Evolutionary conservation across 2,888 invertebrate genomes (phyloP).

Genomic region (Entomobrya multifasciata): DNA sequence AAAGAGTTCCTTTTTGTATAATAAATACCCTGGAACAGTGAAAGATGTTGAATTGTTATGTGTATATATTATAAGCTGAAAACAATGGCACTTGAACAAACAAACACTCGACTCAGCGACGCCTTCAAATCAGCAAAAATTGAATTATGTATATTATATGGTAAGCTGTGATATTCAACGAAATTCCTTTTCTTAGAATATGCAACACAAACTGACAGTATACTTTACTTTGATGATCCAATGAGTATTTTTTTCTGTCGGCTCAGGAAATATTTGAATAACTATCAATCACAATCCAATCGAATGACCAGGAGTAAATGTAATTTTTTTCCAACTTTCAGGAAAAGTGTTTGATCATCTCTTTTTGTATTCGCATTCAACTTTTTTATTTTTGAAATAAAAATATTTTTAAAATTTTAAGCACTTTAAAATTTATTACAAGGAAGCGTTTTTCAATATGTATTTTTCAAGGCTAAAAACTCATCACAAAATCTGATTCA

Average conservation of each 20-base stretch:
- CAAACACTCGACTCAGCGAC: constrained; percentile 34
- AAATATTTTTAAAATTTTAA: too few relatives aligned
- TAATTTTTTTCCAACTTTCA: too few relatives aligned
- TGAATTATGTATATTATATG: neutral
- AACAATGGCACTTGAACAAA: constrained; percentile 56
- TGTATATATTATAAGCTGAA: neutral
- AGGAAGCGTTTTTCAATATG: too few relatives aligned
- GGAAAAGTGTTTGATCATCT: too few relatives aligned
- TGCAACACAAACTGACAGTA: neutral
- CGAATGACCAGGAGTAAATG: neutral
- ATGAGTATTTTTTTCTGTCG: neutral
- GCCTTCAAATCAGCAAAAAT: constrained; percentile 22
- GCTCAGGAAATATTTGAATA: too few relatives aligned
- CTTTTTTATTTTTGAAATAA: too few relatives aligned
- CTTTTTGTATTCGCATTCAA: too few relatives aligned
- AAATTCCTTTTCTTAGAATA: constrained; percentile 17
- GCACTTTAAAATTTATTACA: too few relatives aligned
- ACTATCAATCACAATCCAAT: too few relatives aligned
- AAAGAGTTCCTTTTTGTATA: neutral
- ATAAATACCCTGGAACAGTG: neutral
- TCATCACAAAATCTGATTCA: neutral
- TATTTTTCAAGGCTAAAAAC: constrained; percentile 40
- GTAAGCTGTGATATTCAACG: neutral
- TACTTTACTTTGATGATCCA: neutral
- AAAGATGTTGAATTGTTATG: neutral